Percentiles rank a stretch among this genome's conserved stretches.
Conservation (phyloP, 2,888 invertebrate species). For the Lochmaea crataegi region DNA sequence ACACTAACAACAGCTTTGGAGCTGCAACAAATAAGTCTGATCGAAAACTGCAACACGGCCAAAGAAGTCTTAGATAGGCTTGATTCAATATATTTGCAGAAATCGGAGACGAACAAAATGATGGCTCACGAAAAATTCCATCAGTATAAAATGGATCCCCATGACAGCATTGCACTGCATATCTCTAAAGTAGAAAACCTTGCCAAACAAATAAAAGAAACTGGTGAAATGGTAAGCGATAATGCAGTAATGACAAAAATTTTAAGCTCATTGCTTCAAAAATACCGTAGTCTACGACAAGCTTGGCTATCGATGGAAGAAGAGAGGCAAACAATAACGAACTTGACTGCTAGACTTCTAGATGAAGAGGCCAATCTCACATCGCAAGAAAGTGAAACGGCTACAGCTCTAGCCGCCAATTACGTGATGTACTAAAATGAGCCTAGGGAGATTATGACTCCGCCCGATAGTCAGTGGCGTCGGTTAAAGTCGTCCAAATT, state of each 20-base stretch:
- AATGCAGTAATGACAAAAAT: constrained; percentile 47
- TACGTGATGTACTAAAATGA: no score
- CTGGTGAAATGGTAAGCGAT: constrained; percentile 45
- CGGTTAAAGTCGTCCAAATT: no score
- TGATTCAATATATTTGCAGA: constrained; percentile 42
- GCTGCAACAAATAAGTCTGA: constrained; percentile 44
- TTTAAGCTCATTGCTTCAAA: no score
- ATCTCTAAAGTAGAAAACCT: constrained; percentile 52
- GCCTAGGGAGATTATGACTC: no score
- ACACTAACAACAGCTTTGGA: constrained; percentile 45
- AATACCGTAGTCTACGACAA: constrained; percentile 45
- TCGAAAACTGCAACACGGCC: constrained; percentile 48
- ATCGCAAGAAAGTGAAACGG: constrained; percentile 34
- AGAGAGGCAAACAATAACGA: constrained; percentile 45
- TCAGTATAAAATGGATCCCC: no score
- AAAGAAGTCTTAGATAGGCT: constrained; percentile 48
- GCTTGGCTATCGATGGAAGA: constrained; percentile 47
- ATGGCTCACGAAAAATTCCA: no score
- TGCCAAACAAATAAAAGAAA: constrained; percentile 46
- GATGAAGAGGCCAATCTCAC: constrained; percentile 46
- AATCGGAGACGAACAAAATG: no score
- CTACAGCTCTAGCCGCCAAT: constrained; percentile 29
- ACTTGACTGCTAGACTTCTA: constrained; percentile 43
- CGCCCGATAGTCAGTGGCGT: no score
- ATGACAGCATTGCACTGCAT: constrained; percentile 51